These are phyloP conservation scores for Blastobasis adustella DNA, from an alignment of 2,888 invertebrate species.

Conservation along the genomic window DNA sequence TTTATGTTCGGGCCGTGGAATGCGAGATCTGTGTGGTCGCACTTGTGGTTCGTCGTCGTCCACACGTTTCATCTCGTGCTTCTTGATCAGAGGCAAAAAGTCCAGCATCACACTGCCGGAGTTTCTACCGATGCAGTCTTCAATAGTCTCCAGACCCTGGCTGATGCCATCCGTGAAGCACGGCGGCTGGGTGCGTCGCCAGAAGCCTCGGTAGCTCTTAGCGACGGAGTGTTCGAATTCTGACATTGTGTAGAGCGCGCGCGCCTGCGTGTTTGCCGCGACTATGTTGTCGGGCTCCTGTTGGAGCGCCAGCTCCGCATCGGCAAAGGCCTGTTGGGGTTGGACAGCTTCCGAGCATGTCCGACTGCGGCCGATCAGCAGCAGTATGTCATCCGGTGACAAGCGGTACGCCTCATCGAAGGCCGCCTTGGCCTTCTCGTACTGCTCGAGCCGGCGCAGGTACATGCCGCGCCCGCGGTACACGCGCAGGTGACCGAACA, in stretches of 20 bases:
- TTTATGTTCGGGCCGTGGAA: conserved; percentile 43
- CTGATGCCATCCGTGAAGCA: conserved; percentile 65
- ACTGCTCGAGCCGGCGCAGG: conserved; percentile 59
- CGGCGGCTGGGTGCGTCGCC: conserved; percentile 50
- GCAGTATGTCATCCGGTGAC: conserved; percentile 48
- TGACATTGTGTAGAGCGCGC: conserved; percentile 63
- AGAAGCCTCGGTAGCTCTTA: conserved; percentile 56
- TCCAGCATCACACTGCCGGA: conserved; percentile 61
- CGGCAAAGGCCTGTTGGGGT: conserved; percentile 55
- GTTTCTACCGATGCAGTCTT: conserved; percentile 61
- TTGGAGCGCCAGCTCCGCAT: conserved; percentile 59
- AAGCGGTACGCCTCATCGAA: conserved; percentile 56
- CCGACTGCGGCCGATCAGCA: conserved; percentile 56
- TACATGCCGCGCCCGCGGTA: conserved; percentile 62
- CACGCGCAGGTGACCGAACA: conserved; percentile 55
- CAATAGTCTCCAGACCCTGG: conserved; percentile 62
- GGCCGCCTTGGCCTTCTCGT: conserved; percentile 56
- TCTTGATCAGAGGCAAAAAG: conserved; percentile 57
- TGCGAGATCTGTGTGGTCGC: conserved; percentile 45
- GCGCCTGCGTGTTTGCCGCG: conserved; percentile 60
- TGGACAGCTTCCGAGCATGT: conserved; percentile 60
- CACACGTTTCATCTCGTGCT: conserved; percentile 34
- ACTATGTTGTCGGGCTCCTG: conserved; percentile 57
- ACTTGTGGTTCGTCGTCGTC: conserved; percentile 38
- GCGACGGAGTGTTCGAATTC: conserved; percentile 63